These are phyloP conservation scores for Drosophila heteroneura DNA, from an alignment of 2,888 invertebrate genomes.

Conservation along the genomic window DNA sequence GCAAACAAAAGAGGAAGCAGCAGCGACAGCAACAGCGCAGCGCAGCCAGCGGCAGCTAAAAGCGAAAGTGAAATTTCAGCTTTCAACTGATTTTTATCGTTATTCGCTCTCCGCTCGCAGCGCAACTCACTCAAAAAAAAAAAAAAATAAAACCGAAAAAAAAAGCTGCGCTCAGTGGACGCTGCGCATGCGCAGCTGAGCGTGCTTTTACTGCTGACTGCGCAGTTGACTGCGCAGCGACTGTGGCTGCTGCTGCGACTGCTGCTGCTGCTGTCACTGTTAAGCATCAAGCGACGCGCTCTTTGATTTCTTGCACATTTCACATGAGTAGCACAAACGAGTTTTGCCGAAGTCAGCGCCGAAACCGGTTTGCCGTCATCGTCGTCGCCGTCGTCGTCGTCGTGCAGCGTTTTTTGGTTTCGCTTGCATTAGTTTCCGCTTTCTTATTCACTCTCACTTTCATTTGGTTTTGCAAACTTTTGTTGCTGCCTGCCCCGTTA, in stretches of 20 bases:
- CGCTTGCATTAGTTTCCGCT: slow-evolving; percentile 83
- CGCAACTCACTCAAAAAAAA: slow-evolving; percentile 41
- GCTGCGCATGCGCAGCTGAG: slow-evolving; percentile 76
- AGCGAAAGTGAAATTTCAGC: slow-evolving; percentile 86
- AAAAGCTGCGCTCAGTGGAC: slow-evolving; percentile 46
- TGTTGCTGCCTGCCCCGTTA: slow-evolving; percentile 9
- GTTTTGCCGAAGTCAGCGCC: slow-evolving; percentile 50
- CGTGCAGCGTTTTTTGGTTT: slow-evolving; percentile 54
- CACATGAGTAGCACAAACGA: slow-evolving; percentile 52
- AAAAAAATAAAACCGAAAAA: slow-evolving; percentile 13
- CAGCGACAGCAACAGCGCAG: slow-evolving; percentile 17
- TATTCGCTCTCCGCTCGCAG: slow-evolving; percentile 20
- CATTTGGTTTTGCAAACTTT: slow-evolving; percentile 67
- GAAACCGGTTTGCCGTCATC: slow-evolving; percentile 35
- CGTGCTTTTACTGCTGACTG: slow-evolving; percentile 46
- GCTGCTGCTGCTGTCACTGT: slow-evolving; percentile 23
- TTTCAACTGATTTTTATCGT: slow-evolving; percentile 80
- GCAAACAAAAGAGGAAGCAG: slow-evolving; percentile 61
- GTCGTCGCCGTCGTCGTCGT: slow-evolving; percentile 34
- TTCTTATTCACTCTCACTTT: slow-evolving; percentile 85
- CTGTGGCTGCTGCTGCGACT: background rate
- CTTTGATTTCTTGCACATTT: slow-evolving; percentile 73
- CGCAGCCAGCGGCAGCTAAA: slow-evolving; percentile 66
- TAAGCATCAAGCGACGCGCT: slow-evolving; percentile 40
- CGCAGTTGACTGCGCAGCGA: slow-evolving; percentile 53